Percentiles rank a stretch among this genome's conserved stretches.
Evolutionary conservation across 2,113 vertebrate genomes (phyloP).

Genomic region (Budorcas taxicolor): DNA sequence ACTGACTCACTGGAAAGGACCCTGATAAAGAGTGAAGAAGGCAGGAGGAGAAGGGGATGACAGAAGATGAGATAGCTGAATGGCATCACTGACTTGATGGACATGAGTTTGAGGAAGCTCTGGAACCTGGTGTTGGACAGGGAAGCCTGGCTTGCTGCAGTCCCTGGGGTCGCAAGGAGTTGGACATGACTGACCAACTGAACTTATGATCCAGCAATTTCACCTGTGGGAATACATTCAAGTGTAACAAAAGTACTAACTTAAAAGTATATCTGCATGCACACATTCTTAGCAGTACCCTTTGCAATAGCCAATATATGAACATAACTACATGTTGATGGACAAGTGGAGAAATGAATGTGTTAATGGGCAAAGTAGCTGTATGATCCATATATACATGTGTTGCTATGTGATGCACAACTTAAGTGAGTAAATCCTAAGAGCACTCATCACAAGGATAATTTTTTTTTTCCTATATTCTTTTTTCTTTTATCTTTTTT

Average conservation of each 20-base stretch:
- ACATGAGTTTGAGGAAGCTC: not conserved
- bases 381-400: not conserved
- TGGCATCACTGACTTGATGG: not conserved
- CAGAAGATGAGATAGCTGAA: not conserved
- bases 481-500: not conserved
- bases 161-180: rapidly evolving
- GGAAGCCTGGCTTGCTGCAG: not conserved
- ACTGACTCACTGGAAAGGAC: not conserved
- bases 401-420: not conserved
- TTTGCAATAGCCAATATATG: not conserved
- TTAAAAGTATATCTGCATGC: not conserved
- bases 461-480: not conserved
- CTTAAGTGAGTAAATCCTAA: not conserved
- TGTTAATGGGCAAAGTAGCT: not conserved
- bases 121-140: not conserved
- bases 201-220: not conserved
- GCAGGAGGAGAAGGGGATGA: not conserved
- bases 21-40: not conserved
- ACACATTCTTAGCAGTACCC: not conserved
- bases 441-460: not conserved
- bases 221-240: not conserved
- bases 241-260: not conserved
- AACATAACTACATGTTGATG: not conserved
- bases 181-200: not conserved
- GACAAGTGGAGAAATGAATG: not conserved